Base-by-base conservation (phyloP, 2,113 vertebrate species). In the Scalopus aquaticus region DNA sequence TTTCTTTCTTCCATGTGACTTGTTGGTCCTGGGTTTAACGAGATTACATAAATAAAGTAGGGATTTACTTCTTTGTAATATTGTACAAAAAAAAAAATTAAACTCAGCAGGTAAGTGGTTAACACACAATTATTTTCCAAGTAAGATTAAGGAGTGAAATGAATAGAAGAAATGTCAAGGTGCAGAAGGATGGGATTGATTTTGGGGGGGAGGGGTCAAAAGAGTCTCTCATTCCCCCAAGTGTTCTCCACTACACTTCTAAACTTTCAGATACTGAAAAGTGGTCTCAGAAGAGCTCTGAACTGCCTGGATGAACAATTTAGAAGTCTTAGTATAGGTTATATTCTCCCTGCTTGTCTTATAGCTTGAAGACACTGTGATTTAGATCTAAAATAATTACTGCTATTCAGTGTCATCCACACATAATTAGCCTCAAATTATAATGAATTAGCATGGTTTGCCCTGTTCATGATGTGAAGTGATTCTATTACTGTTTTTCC, bases 351-450 rank as follows among this genome's bases (percentile, higher is more conserved):
- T 95, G 32, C 32, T 84, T 88, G 22, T 70, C 51, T 93, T 88
- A 49, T 32, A 93, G 81, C 69, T 95, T 83, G 32, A 92, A 93
- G 82, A 96, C 69, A 79, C 64, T 92, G 54, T 90, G 95, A 92
- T 83, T 96, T 92, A 49, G 74, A 91, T 94, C 88, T 94, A 76
- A 94, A 95, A 96, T 94, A 96, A 87, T 93, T 95, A 92, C 87
- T 92, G n/a, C 65, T 96, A 62, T 70, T 95, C 82, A 82, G n/a
- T 92, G 87, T 95, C 85, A 89, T 94, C 81, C 78, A 92, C 65
- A 92, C 76, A 74, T 93, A 94, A 95, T 94, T 97, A 96, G 37
- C 77, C 73, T 96, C 92, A 88, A 82, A 96, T 93, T 96, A 91
- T 82, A 95, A 95, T 92, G 69, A 96, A 91, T 96, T 93, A 93